Base-by-base conservation (phyloP, 2,113 vertebrate genomes). In the Tylochromis polylepis region DNA sequence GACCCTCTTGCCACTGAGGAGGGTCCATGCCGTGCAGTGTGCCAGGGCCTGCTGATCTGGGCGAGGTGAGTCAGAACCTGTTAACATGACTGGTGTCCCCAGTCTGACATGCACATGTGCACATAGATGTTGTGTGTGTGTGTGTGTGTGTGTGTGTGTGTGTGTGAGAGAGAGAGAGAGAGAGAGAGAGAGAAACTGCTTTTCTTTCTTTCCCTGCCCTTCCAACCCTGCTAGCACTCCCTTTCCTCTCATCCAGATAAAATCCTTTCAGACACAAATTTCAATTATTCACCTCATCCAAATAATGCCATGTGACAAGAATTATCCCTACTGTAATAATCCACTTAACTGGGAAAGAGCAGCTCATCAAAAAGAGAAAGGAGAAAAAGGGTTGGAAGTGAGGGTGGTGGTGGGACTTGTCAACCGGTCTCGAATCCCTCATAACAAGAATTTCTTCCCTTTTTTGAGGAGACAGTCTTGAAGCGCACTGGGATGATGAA, bases 261-360 rank as follows among this genome's bases (percentile, higher is more conserved):
- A 96, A 97, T 97, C 93, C 96, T 96, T 97, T 97, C 96, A 96
- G 96, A 97, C 96, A 97, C 94, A 96, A 96, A 96, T 97, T 97
- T 97, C 96, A 97, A 97, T 97, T 97, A 97, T 97, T 97, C 96
- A 97, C 96, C 95, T 96, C 96, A 95, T 97, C 96, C 96, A 96
- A 97, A 97, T 97, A 97, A 97, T 97, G 96, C 95, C 95, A 96
- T 96, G 96, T 97, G 96, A 97, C 96, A 97, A 96, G 96, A 97
- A 96, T 97, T 97, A 97, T 96, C 95, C 96, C 94, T 95, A 94
- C 96, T 97, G 96, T 96, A 96, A 96, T 97, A 97, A 97, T 97
- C 96, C 96, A 97, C 96, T 96, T 97, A 97, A 97, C 96, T 96
- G 95, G 94, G 94, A 96, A 97, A 96, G 95, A 96, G 95, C 95